These are phyloP conservation scores for Papilio xuthus DNA, from an alignment of 1,140 invertebrate genomes.

Conservation along the genomic window DNA sequence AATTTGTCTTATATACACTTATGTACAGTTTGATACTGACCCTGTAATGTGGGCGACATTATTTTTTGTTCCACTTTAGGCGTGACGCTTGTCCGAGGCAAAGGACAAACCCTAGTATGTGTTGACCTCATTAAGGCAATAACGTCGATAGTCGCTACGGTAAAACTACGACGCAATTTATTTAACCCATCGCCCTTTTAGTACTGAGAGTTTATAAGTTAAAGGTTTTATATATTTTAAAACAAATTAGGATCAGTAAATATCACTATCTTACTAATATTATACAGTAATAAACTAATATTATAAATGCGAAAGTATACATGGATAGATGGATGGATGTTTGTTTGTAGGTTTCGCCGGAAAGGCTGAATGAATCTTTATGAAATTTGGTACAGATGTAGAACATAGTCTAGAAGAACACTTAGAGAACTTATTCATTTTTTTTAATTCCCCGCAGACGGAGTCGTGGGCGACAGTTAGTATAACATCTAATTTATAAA, in stretches of 20 bases:
- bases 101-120: constrained; percentile 49
- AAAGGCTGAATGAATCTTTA: too few species aligned
- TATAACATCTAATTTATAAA: too few species aligned
- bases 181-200: background rate
- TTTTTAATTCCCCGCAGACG: too few species aligned
- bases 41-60: constrained; percentile 1
- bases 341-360: too few species aligned
- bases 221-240: background rate
- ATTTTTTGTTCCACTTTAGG: constrained; percentile 15
- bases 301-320: too few species aligned
- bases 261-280: too few species aligned
- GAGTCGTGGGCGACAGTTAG: too few species aligned
- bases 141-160: constrained; percentile 18
- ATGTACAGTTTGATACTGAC: background rate
- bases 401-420: too few species aligned
- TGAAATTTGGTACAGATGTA: too few species aligned
- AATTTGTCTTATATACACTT: background rate
- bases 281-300: too few species aligned
- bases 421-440: too few species aligned
- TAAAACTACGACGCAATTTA: constrained; percentile 20
- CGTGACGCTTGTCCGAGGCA: constrained; percentile 27
- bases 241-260: background rate
- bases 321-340: too few species aligned
- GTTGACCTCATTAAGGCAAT: constrained; percentile 28
- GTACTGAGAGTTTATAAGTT: background rate